Base-by-base conservation (phyloP, 2,113 vertebrate genomes). In the Sturnira hondurensis region DNA sequence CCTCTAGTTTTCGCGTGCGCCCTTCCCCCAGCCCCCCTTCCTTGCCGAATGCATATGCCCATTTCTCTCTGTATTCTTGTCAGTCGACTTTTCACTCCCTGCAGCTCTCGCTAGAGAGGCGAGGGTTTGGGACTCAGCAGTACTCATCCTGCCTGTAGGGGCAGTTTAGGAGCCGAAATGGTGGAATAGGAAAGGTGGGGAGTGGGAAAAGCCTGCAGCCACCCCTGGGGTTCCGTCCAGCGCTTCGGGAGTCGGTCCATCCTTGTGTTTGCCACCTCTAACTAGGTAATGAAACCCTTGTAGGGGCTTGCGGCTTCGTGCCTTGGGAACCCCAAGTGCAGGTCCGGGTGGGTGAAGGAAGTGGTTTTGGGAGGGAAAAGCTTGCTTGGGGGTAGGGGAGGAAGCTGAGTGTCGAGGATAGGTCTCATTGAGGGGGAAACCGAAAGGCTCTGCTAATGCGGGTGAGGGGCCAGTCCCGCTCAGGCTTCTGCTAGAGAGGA, bases 101-200 rank as follows among this genome's bases (percentile, higher is more conserved):
- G 92, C 81, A 87, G 93, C 89, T 95, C 83, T 38, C 9, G 80
- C 90, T 82, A 36, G 74, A 47, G 87, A 43, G 82, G 84, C 38
- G n/a, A 96, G 84, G 92, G 52, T 54, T 93, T 74, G 90, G 85
- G 93, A 97, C 94, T 71, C 78, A 36, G 85, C 78, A 22, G 47
- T 45, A 89, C 93, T 81, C 56, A n/a, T 71, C 17, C 52, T 88
- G 89, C 94, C 74, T 43, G 38, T 71, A 41, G 36, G 73, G 67
- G 54, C 31, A 78, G 88, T 45, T 65, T 70, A 58, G 96, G 80
- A 61, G 41, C 54, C 5, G 24, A 54, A 78, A 82, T 17, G 86
- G 67, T 80, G 98, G 97, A 97, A 86, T 80, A 93, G 93, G 74
- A 93, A 86, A 47, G 67, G 84, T 85, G 45, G 87, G 93, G 47